phyloP scores from a whole-genome alignment of 1,140 invertebrate genomes.

The Zaprionus ghesquierei region DNA sequence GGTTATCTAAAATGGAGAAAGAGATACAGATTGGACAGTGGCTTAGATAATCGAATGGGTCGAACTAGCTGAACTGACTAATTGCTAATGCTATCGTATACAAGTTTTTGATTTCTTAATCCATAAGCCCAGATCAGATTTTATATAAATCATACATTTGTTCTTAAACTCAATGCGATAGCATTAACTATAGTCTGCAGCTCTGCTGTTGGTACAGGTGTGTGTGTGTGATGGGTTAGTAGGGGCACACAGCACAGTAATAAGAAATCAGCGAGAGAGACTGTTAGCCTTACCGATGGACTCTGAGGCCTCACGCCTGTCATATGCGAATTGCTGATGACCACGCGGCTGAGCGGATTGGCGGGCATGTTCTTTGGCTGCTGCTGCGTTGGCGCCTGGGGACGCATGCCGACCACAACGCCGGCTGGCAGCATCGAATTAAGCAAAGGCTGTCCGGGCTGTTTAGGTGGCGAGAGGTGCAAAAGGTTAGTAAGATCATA shows the following conservation, averaged over 20 bases:
- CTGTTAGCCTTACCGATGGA: conserved; percentile 87
- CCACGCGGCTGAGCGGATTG: conserved; percentile 88
- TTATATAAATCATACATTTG: background rate
- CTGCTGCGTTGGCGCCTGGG: conserved; percentile 85
- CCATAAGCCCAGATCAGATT: background rate
- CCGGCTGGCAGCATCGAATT: conserved; percentile 87
- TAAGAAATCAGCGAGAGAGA: conserved; percentile 13
- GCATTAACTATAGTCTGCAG: background rate
- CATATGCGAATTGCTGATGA: conserved; percentile 91
- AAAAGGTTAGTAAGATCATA: conserved; percentile 9
- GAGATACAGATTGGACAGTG: conserved; percentile 21
- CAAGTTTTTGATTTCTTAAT: background rate
- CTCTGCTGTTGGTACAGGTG: background rate
- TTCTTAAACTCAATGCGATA: background rate
- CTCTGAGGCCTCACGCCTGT: conserved; percentile 90
- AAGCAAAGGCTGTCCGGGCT: conserved; percentile 76
- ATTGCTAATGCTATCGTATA: background rate
- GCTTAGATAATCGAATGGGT: conserved; percentile 35
- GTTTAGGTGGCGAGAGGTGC: background rate
- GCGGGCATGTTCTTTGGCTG: conserved; percentile 89
- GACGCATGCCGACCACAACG: conserved; percentile 93
- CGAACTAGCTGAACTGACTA: conserved; percentile 1
- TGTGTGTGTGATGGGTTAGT: conserved; percentile 48
- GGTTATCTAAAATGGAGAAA: conserved; percentile 87
- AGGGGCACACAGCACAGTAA: conserved; percentile 63